Base-by-base conservation (phyloP, 2,797 vertebrate species). In the Anguilla megastoma region DNA sequence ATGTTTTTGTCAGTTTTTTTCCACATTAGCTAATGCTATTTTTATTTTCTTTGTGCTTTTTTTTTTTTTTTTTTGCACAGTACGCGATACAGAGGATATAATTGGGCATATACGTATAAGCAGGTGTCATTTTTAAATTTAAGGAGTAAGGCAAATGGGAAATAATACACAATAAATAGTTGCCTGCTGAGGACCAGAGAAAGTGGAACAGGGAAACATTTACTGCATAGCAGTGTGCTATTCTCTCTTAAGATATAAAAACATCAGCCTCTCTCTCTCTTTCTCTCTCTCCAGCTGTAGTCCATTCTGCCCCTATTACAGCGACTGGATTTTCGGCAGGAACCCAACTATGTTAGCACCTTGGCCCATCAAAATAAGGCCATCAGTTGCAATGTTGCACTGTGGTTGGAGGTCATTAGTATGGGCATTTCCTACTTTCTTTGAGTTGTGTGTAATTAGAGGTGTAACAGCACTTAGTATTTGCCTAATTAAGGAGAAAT, bases 401-500 rank as follows among this genome's bases (percentile, higher is more conserved):
- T 58, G 79, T 52, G 16, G 18, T 60, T 83, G 10, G 82, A 87
- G 89, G 88, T 90, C 58, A 88, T 88, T 90, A 71, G 88, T 88
- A 88, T 87, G 86, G 89, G 30, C 86, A 88, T 60, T 84, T 86
- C 89, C 12, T 24, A 74, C 48, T 76, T 87, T 12, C 85, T 74
- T 60, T 54, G 87, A 92, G 87, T 92, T 80, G 84, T 63, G 85
- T 85, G 84, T 91, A 92, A 91, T 93, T 91, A 92, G 85, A 85
- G 88, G 86, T 86, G 89, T 84, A 90, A 88, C 85, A 76, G 87
- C 84, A 85, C 86, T 88, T 85, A 91, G 69, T 86, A 86, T 89
- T 91, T 90, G 88, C 79, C 90, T 90, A 91, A 92, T 93, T 91
- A 92, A 91, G 87, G 60, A 85, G 0, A 92, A 93, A 94, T 93